phyloP scores from a whole-genome alignment of 2,797 vertebrate genomes.

The Delichon dasypus region DNA sequence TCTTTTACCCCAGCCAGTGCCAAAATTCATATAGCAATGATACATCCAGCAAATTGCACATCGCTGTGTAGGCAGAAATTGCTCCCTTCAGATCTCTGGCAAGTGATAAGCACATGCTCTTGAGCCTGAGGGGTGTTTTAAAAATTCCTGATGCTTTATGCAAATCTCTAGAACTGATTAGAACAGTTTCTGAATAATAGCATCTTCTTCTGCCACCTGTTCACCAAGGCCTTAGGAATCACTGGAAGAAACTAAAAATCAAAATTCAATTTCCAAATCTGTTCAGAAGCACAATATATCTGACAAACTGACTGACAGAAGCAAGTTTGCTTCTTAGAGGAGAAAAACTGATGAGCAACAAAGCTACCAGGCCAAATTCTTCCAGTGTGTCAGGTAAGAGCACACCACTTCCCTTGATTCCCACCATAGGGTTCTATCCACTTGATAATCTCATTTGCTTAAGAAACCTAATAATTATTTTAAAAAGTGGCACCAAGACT shows the following conservation, averaged over 20 bases:
- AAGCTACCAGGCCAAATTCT: background rate
- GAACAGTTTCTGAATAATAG: background rate
- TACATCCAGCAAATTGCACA: background rate
- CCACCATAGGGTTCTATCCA: background rate
- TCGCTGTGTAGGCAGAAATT: constrained; percentile 3
- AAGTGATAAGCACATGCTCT: constrained; percentile 27
- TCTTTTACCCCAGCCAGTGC: background rate
- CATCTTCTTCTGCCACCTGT: background rate
- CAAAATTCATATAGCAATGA: constrained; percentile 24
- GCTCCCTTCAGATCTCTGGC: background rate
- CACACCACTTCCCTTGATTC: background rate
- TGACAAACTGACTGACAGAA: background rate
- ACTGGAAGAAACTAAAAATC: background rate
- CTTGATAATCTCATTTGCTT: background rate
- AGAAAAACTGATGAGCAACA: background rate
- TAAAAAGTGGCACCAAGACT: background rate
- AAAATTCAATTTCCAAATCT: background rate
- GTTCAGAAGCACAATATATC: background rate
- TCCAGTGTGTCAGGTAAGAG: background rate
- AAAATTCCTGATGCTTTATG: background rate
- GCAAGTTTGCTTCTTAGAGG: background rate
- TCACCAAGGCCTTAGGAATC: background rate
- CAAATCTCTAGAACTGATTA: constrained; percentile 2
- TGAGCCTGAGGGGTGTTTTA: background rate
- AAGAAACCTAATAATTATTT: background rate